phyloP scores from a whole-genome alignment of 2,888 invertebrate species.

The Trichogramma evanescens region DNA sequence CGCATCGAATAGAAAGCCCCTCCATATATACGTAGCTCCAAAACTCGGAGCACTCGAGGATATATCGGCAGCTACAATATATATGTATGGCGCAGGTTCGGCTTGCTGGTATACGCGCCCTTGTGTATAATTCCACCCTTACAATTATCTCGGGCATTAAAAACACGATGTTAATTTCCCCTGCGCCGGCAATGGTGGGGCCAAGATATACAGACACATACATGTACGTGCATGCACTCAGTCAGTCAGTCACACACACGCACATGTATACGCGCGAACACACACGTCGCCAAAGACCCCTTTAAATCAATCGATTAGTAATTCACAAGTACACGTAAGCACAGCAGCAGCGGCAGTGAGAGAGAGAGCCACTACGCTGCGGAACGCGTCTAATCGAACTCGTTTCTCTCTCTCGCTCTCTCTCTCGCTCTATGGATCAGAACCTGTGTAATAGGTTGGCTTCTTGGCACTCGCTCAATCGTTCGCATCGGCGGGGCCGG shows the following conservation, averaged over 20 bases:
- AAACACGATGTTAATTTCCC: conserved; percentile 47
- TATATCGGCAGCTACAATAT: too few species aligned
- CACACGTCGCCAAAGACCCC: conserved; percentile 26
- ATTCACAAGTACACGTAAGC: conserved; percentile 25
- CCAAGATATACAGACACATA: not conserved
- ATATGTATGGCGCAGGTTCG: not conserved
- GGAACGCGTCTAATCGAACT: conserved; percentile 29
- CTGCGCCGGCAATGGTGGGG: conserved; percentile 17
- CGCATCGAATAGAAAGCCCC: too few species aligned
- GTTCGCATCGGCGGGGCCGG: not conserved
- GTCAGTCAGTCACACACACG: too few species aligned
- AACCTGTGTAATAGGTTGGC: too few species aligned
- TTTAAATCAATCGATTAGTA: conserved; percentile 46
- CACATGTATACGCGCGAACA: too few species aligned
- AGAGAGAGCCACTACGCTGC: conserved; percentile 25
- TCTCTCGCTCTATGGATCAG: too few species aligned
- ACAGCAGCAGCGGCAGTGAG: too few species aligned
- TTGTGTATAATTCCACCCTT: conserved; percentile 45
- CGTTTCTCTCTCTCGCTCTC: not conserved
- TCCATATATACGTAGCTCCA: too few species aligned
- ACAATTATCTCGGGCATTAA: conserved; percentile 47
- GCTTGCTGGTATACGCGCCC: conserved; percentile 25
- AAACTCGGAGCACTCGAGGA: too few species aligned
- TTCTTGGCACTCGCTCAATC: too few species aligned
- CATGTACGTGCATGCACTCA: too few species aligned